Percentiles rank a stretch among this genome's conserved stretches.
These are phyloP conservation scores for Sebastes schlegelii DNA, from an alignment of 2,113 vertebrate species.

Conservation along the genomic window DNA sequence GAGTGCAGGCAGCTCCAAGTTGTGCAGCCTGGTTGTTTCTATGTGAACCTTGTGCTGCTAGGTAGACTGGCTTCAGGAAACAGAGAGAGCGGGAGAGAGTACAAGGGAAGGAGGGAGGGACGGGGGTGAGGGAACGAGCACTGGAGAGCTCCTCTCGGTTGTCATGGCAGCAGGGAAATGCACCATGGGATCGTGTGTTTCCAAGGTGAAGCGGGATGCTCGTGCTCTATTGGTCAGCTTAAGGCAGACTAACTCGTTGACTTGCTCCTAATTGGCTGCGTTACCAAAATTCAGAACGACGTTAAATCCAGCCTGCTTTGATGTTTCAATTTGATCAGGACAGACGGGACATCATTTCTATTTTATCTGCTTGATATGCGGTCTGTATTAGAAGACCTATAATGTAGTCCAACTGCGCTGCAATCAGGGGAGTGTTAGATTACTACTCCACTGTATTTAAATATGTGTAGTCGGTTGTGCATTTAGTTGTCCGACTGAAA, in stretches of 20 bases:
- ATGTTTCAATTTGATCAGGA: constrained; percentile 63
- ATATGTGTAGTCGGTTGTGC: constrained; percentile 37
- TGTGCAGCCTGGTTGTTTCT: constrained; percentile 62
- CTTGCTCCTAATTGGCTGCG: constrained; percentile 69
- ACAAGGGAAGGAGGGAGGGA: constrained; percentile 35
- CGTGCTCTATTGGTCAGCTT: constrained; percentile 72
- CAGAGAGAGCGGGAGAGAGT: constrained; percentile 41
- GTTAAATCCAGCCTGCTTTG: constrained; percentile 53
- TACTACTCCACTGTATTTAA: constrained; percentile 35
- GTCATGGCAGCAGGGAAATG: constrained; percentile 83
- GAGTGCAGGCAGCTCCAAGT: constrained; percentile 61
- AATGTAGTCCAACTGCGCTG: constrained; percentile 34
- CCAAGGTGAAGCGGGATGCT: constrained; percentile 80
- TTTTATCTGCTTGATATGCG: constrained; percentile 43
- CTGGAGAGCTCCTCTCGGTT: constrained; percentile 76
- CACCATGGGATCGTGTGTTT: constrained; percentile 80
- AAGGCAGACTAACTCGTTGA: constrained; percentile 56
- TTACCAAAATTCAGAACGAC: constrained; percentile 57
- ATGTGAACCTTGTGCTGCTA: constrained; percentile 63
- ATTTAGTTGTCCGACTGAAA: constrained; percentile 41
- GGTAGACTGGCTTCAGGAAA: constrained; percentile 70
- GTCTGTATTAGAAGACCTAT: constrained; percentile 7
- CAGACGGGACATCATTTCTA: constrained; percentile 44
- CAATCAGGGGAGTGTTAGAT: constrained; percentile 53
- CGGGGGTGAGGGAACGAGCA: constrained; percentile 48